Base-by-base conservation (phyloP, 2,888 invertebrate species). In the Camptogramma bilineatum region DNA sequence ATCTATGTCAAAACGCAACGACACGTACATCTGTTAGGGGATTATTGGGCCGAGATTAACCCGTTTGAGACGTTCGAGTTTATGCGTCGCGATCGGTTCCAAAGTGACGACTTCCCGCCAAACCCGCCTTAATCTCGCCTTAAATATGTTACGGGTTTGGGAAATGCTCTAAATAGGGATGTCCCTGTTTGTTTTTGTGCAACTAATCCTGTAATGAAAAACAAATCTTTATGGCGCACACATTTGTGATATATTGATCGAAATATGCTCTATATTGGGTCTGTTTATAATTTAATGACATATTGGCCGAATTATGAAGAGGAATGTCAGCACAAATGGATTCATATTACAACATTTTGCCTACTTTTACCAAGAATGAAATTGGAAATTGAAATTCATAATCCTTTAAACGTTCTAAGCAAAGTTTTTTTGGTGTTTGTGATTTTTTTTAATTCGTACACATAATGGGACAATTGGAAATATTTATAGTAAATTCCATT, bases 1-100 rank as follows among this genome's bases (percentile, higher is more conserved):
- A 93, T 93, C 93, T 91, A 86, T 80, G 93, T 93, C 93, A 91
- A 91, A 91, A 91, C 86, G 84, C 83, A 88, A 86, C 85, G 90
- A 90, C 90, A 87, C 82, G 83, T 89, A 91, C 93, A 93, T 92
- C 91, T 91, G 93, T 93, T 85, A 81, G 75, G 78, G 90, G 92
- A 91, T 92, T 90, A 92, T 75, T 70, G 75, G 75, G 73, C 67
- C 76, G 69, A 79, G 88, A 90, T 89, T 91, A 91, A 92, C 91
- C 91, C 91, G 91, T 91, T 92, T 81, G 77, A 78, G 79, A 82
- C 81, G 86, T 85, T 52, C 31, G 47, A 66, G 65, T 90, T 88
- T 88, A 90, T 86, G 87, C 76, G 81, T 71, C 79, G 79, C 85
- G 80, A 83, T 84, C 80, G 81, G 82, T 79, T 79, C 76, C 72